Evolutionary conservation across 2,113 vertebrate species (phyloP).

Genomic region (Mustela lutreola): DNA sequence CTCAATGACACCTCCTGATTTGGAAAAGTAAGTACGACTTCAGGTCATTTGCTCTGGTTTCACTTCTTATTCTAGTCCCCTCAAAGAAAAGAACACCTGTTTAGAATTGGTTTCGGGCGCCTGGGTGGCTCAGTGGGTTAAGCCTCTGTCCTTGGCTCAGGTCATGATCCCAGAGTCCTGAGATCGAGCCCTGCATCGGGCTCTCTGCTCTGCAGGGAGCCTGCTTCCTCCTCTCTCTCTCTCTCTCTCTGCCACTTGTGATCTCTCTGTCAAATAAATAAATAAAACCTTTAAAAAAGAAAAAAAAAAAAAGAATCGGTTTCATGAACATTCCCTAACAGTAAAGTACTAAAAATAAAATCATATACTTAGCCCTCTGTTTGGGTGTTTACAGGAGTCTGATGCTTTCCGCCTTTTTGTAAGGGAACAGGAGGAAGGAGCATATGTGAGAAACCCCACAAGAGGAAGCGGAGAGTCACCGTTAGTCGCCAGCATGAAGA

Average conservation of each 20-base stretch:
- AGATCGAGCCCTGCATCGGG: too few species aligned
- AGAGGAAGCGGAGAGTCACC: background rate
- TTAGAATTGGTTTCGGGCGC: background rate
- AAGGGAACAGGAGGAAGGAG: background rate
- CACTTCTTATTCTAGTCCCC: background rate
- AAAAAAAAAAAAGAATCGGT: background rate
- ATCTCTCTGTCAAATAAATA: too few species aligned
- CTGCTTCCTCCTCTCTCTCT: too few species aligned
- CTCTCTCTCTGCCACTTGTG: too few species aligned
- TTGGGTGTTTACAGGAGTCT: background rate
- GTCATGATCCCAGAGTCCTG: too few species aligned
- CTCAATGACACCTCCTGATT: background rate
- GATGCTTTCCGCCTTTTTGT: background rate
- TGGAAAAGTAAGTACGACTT: background rate
- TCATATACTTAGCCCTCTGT: background rate
- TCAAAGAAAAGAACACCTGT: background rate
- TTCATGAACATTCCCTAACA: background rate
- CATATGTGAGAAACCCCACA: background rate
- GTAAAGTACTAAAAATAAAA: background rate
- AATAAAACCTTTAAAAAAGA: too few species aligned
- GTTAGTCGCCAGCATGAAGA: too few species aligned
- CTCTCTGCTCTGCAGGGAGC: too few species aligned
- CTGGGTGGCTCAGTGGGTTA: too few species aligned
- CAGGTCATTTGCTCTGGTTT: background rate
- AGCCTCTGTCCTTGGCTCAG: too few species aligned